Evolutionary conservation across 2,113 vertebrate genomes (phyloP).

Genomic region (Scortum barcoo): DNA sequence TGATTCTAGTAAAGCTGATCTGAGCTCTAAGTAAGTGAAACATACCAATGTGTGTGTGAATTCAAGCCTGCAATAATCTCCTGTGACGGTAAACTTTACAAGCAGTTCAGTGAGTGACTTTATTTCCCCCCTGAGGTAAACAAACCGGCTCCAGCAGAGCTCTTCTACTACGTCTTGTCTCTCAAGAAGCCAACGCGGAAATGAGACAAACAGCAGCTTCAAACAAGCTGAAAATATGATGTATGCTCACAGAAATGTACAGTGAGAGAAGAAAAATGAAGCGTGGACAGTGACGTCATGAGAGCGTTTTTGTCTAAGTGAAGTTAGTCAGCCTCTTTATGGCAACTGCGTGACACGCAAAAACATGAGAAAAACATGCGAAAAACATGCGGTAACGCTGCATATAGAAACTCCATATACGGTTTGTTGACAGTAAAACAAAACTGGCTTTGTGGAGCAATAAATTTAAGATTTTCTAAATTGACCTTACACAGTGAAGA

Average conservation of each 20-base stretch:
- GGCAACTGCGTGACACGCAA: not conserved
- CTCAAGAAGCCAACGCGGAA: constrained; percentile 11
- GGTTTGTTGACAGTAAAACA: not conserved
- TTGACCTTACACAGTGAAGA: not conserved
- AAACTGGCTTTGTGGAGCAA: not conserved
- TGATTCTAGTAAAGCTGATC: not conserved
- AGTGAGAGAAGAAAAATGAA: not conserved
- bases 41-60: not conserved
- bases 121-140: not conserved
- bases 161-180: constrained; percentile 10
- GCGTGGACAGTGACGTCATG: too few species aligned
- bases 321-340: not conserved
- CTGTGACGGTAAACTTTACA: not conserved
- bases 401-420: not conserved
- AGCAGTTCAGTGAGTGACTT: not conserved
- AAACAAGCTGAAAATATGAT: not conserved
- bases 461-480: not conserved
- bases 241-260: not conserved
- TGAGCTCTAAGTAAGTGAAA: not conserved
- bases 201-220: constrained; percentile 9
- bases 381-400: not conserved
- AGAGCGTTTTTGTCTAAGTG: too few species aligned
- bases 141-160: constrained; percentile 20
- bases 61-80: not conserved
- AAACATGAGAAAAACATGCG: not conserved